Evolutionary conservation across 92 coral and sea anemone species (phyloP), one percentile per base, ranked within the genome.

Genomic region (Zoanthus sociatus): DNA sequence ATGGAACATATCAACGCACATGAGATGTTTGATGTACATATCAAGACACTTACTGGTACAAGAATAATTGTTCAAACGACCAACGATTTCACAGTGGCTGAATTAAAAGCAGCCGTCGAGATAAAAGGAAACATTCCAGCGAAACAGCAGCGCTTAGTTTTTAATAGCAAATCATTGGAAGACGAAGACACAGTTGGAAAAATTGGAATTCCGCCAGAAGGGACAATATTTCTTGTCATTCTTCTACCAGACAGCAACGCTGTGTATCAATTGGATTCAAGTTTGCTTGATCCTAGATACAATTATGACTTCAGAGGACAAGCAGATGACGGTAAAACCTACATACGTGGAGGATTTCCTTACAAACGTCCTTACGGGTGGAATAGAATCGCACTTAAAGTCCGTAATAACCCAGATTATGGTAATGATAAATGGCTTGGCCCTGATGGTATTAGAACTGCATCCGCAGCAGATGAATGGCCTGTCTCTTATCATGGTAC

Each of bases 401-500:
- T 90, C 12, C 48, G 46, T 2, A 87, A 78, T 13, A 76, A 73
- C 4, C 85, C 90, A 68, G 84, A 21, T 0, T 78, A 78, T 32
- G 75, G 64, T 11, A 88, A 87, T 71, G 73, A 87, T 73, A 16
- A 17, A 0, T 94, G 96, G 96, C 93, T 94, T 54, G 94, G 96
- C 5, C 88, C 90, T 2, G 18, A 89, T 33, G 96, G 96, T 14
- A 87, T 92, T 10, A 91, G 96, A 31, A 94, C 94, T 0, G 72
- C 71, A 54, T 68, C 83, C 13, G 72, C 89, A 26, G 55, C 82
- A 3, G 92, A 88, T 11, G 96, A 92, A 70, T 94, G 96, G 96
- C 93, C 96, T 1, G 96, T 94, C 3, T 89, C 94, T 44, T 94
- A 94, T 64, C 96, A 92, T 26, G 96, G 94, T 0, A 94, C 96